Conservation (phyloP, 2,797 vertebrate species). For the Botia almorhae region DNA sequence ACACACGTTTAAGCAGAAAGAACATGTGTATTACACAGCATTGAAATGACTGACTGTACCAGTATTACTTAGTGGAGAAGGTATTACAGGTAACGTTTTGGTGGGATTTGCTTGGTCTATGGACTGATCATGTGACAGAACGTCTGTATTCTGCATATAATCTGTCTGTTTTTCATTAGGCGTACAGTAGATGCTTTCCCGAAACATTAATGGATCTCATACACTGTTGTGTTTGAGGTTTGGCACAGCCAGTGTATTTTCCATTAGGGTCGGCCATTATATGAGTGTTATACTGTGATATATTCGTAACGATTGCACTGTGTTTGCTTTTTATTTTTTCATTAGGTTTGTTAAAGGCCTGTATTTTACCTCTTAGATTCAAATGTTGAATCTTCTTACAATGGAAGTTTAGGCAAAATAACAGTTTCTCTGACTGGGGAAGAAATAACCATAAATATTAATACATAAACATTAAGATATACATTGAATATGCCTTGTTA, state of each 20-base stretch:
- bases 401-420: not conserved
- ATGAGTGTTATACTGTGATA: not conserved
- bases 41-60: not conserved
- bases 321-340: not conserved
- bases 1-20: constrained; percentile 5
- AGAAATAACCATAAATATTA: not conserved
- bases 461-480: too few relatives aligned
- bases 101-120: too few relatives aligned
- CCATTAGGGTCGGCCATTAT: not conserved
- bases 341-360: not conserved
- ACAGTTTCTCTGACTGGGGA: not conserved
- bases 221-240: not conserved
- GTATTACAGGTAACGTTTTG: too few relatives aligned
- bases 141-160: not conserved
- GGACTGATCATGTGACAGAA: too few relatives aligned
- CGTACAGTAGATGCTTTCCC: not conserved
- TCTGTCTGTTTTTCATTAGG: not conserved
- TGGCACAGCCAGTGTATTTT: constrained; percentile 2
- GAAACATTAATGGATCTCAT: not conserved
- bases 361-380: not conserved
- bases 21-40: not conserved
- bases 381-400: not conserved
- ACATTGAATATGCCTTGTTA: not conserved
- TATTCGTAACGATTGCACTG: not conserved
- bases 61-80: not conserved